Evolutionary conservation across 2,113 vertebrate genomes (phyloP).

Genomic region (Panurus biarmicus): DNA sequence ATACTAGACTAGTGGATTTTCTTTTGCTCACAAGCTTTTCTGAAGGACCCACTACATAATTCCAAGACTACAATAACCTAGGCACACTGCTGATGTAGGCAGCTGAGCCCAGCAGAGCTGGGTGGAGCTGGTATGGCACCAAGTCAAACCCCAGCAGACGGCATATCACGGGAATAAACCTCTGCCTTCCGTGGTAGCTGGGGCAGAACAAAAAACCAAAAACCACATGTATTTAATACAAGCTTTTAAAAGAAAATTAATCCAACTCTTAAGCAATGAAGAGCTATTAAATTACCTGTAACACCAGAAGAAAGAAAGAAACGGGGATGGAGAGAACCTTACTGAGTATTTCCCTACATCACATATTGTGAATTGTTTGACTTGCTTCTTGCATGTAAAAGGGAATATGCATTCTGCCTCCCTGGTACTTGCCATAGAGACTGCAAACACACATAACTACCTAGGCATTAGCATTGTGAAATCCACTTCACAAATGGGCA

Average conservation of each 20-base stretch:
- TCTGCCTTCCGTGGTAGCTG: background rate
- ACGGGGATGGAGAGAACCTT: background rate
- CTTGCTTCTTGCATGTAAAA: background rate
- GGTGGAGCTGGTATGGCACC: accelerated
- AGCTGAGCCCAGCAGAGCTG: background rate
- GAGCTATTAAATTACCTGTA: background rate
- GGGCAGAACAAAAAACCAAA: background rate
- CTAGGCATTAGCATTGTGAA: background rate
- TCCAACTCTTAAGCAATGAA: background rate
- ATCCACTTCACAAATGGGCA: background rate
- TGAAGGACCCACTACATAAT: background rate
- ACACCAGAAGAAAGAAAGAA: background rate
- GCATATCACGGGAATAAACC: background rate
- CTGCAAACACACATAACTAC: background rate
- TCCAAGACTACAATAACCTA: background rate
- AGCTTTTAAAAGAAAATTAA: background rate
- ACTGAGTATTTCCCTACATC: background rate
- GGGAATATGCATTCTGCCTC: background rate
- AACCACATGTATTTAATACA: background rate
- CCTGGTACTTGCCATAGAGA: background rate
- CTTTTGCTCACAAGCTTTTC: background rate
- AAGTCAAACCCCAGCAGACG: background rate
- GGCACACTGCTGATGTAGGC: background rate
- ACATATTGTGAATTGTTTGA: background rate
- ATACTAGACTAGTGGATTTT: background rate